Base-by-base conservation (phyloP, 2,888 invertebrate genomes). In the Acrobasis suavella region DNA sequence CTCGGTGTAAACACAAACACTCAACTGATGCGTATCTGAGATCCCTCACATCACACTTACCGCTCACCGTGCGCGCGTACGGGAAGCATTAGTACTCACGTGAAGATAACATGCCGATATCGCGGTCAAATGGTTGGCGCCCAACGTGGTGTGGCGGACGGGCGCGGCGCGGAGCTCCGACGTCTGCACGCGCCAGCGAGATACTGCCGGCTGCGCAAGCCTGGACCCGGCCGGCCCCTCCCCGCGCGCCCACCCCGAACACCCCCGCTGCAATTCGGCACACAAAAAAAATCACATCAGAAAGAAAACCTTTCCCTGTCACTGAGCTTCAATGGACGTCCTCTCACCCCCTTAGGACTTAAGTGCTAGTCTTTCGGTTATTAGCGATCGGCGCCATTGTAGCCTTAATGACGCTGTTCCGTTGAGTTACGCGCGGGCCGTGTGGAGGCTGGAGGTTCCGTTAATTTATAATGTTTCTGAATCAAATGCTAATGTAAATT, bases 191-290 rank as follows among this genome's bases (percentile, higher is more conserved):
- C 74, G 73, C 75, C 80, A 80, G 81, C 79, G 73, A 72, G 80
- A 73, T 69, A 91, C 91, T 90, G 86, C 82, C 88, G 88, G 83
- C 80, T 86, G 89, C 90, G 89, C 90, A 87, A 85, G 89, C 89
- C 88, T 87, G 85, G 78, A 80, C 89, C 88, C 88, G 83, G 86
- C 81, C 83, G 76, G 66, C 78, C 84, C 82, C 85, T 56, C 80
- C 76, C 76, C 82, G 80, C 75, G 68, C 69, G 64, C 70, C 39
- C 66, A 67, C 67, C 73, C 71, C 67, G 63, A 71, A 62, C 65
- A 71, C 66, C 72, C 78, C 75, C 74, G 72, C 74, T 82, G 87
- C 89, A 86, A 86, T 86, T 87, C 86, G 83, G 82, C 82, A 83
- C 78, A 84, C 82, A 86, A 89, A 90, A 89, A 51, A 78, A 83